Evolutionary conservation across 2,888 invertebrate species (phyloP).

Genomic region (Scaptodrosophila latifasciaeformis): DNA sequence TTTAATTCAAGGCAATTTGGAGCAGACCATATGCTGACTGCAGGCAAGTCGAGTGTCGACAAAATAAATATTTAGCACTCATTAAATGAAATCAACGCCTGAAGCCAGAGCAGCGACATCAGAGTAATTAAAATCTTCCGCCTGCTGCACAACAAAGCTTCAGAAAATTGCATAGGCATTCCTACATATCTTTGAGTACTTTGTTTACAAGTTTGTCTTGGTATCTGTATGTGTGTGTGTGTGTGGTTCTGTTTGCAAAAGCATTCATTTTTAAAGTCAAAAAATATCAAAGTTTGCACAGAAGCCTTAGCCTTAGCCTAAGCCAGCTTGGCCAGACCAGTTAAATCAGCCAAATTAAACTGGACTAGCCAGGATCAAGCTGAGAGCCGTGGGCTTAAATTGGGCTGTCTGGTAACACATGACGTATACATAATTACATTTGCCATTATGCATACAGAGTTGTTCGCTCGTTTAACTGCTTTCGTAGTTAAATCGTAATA

Average conservation of each 20-base stretch:
- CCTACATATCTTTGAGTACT: too few species aligned
- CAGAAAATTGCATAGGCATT: conserved; percentile 45
- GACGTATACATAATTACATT: conserved; percentile 49
- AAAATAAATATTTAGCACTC: conserved; percentile 30
- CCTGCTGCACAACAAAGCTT: conserved; percentile 55
- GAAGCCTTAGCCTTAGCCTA: too few species aligned
- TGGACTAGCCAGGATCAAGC: too few species aligned
- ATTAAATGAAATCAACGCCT: conserved; percentile 32
- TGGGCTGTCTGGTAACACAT: conserved; percentile 42
- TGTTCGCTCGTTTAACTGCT: background rate
- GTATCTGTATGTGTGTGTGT: background rate
- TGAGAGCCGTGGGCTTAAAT: too few species aligned
- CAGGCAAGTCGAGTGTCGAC: background rate
- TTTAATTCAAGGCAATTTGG: background rate
- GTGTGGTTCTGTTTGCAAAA: background rate
- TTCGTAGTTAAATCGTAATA: too few species aligned
- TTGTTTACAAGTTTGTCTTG: too few species aligned
- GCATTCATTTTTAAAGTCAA: conserved; percentile 22
- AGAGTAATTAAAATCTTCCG: conserved; percentile 63
- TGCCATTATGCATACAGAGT: conserved; percentile 7
- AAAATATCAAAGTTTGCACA: conserved; percentile 22
- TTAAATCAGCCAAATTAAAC: too few species aligned
- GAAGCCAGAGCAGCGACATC: conserved; percentile 1
- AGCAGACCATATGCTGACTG: background rate
- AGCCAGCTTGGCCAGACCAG: too few species aligned